These are phyloP conservation scores for Rhinoderma darwinii DNA, from an alignment of 2,113 vertebrate species.

Conservation along the genomic window DNA sequence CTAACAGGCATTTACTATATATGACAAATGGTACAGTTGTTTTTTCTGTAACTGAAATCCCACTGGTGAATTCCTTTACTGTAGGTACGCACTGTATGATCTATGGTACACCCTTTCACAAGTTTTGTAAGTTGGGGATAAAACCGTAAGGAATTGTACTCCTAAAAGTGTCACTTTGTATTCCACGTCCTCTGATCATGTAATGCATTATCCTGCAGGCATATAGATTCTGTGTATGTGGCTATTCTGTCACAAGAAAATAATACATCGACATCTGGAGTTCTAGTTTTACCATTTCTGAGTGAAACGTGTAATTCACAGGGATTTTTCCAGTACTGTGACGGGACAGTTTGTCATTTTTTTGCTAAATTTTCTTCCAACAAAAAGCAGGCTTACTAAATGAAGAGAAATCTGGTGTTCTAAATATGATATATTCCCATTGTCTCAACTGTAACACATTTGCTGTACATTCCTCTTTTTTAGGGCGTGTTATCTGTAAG, in stretches of 20 bases:
- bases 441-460: slow-evolving; percentile 75
- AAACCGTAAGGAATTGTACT: slow-evolving; percentile 11
- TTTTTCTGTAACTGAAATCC: background rate
- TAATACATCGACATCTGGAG: background rate
- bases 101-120: slow-evolving; percentile 8
- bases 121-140: background rate
- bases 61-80: background rate
- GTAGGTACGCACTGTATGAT: background rate
- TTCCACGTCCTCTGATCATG: slow-evolving; percentile 9
- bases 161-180: slow-evolving; percentile 28
- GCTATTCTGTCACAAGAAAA: slow-evolving; percentile 21
- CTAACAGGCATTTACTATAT: background rate
- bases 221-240: slow-evolving; percentile 28
- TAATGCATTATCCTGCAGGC: background rate
- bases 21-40: background rate
- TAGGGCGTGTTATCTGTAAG: slow-evolving; percentile 84
- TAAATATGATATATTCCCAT: slow-evolving; percentile 66
- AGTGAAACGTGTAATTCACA: slow-evolving; percentile 32
- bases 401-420: slow-evolving; percentile 36
- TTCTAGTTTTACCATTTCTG: slow-evolving; percentile 12
- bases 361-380: slow-evolving; percentile 41
- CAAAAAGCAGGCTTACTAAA: slow-evolving; percentile 61
- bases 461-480: slow-evolving; percentile 79
- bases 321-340: slow-evolving; percentile 41
- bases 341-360: slow-evolving; percentile 28